Evolutionary conservation across 2,797 vertebrate species (phyloP), one percentile per base, ranked within the genome.

Genomic region (Prunella strophiata): DNA sequence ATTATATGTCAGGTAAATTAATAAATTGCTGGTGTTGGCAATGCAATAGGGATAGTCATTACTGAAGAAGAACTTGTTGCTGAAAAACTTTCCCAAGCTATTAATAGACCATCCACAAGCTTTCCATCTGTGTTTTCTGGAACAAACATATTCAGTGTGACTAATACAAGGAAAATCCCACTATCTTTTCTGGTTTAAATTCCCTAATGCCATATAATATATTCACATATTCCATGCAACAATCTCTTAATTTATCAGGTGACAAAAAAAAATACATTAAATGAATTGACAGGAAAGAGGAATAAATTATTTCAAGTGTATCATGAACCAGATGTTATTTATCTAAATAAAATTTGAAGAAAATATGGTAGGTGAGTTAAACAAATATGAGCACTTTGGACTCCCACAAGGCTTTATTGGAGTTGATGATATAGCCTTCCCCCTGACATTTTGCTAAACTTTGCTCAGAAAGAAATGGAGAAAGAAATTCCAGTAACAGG

Each of bases 91-190:
- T 95, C 94, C 91, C 92, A 91, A 92, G 85, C 67, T 95, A 95
- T 91, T 96, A 93, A 87, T 47, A 95, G 85, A 83, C 67, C 40
- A 85, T 90, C 71, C 52, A 89, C 90, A 96, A 89, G 73, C 34
- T 95, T 96, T 96, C 96, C 96, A 96, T 96, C 96, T 97, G 93
- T 85, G 92, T 91, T 95, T 96, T 91, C 94, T 96, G 95, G 95
- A 97, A 96, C 78, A 94, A 94, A 93, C 55, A 88, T 34, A 79
- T 29, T 91, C 63, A 84, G 20, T 34, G 17, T 97, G 96, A 97
- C 85, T 96, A 96, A 97, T 65, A 95, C 73, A 92, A 95, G 96
- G 96, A 97, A 97, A 96, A 97, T 95, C 91, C 75, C 68, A 91
- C 51, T 94, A 80, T 95, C 89, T 66, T 76, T 90, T 93, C 65